A percentile compares a stretch with the other conserved stretches of the same genome.
These are phyloP conservation scores for Entelurus aequoreus DNA, from an alignment of 2,113 vertebrate genomes.

Conservation along the genomic window DNA sequence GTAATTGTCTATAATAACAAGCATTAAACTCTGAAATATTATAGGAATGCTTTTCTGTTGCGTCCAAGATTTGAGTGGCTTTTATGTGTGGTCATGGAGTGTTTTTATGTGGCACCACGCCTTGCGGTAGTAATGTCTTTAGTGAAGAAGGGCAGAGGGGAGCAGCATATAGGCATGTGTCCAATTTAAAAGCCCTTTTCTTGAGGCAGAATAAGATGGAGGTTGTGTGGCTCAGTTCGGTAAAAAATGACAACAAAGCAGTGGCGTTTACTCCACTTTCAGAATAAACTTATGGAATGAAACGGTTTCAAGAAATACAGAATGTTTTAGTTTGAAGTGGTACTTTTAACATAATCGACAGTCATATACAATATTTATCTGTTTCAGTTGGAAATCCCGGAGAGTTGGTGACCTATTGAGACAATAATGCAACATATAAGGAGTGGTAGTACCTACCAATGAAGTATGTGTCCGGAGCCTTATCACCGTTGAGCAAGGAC, in stretches of 20 bases:
- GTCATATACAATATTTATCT: background rate
- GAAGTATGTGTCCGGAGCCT: slow-evolving; percentile 85
- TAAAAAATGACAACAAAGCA: background rate
- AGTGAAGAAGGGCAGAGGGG: background rate
- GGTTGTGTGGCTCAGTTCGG: background rate
- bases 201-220: slow-evolving; percentile 3
- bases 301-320: background rate
- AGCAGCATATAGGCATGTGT: slow-evolving; percentile 4
- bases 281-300: background rate
- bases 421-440: background rate
- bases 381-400: background rate
- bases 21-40: background rate
- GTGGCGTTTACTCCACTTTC: background rate
- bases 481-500: slow-evolving; percentile 76
- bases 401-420: background rate
- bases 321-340: background rate
- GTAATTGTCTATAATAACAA: background rate
- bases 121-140: slow-evolving; percentile 13
- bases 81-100: background rate
- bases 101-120: background rate
- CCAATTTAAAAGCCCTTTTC: slow-evolving; percentile 1
- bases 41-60: background rate
- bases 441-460: slow-evolving; percentile 78
- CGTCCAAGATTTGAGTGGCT: background rate
- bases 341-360: background rate